Evolutionary conservation across 2,113 vertebrate species (phyloP), one percentile per base, ranked within the genome.

Genomic region (Pygoscelis antarcticus): DNA sequence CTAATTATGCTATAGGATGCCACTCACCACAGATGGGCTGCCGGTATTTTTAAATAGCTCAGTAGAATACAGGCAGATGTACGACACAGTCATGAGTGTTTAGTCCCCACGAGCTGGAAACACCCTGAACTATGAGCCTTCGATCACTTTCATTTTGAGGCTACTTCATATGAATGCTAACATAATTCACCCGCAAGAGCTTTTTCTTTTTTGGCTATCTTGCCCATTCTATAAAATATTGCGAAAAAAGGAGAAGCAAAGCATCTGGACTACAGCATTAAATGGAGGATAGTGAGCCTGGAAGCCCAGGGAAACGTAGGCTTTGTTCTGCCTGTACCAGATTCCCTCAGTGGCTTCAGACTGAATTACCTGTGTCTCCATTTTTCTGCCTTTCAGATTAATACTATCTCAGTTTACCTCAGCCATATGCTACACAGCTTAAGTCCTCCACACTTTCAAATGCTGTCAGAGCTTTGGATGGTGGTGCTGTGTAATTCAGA

Each of bases 51-150:
- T 65, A 65, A 70, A 46, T 11, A 46, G 49, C 32, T 83, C 32
- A 7, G 23, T 29, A 19, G 19, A n/a, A 46, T 23, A 46, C 5
- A 42, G 42, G 27, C 55, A 69, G 58, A 36, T 17, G 30, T 34
- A 69, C 0, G 4, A 65, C 21, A n/a, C 7, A 36, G n/a, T 40
- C 40, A 30, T 0, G 1, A 64, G 47, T 9, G 20, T 34, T 84
- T 30, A 64, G 22, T 17, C 8, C 10, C 19, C 21, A 17, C 25
- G 23, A 47, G 60, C 40, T 30, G 52, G 40, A 84, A 91, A 91
- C 0, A 1, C 36, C 36, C 40, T 42, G 57, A 77, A 76, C 57
- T 60, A 12, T 19, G 26, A 89, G 57, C 65, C n/a, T 75, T 34
- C 9, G 3, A 16, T 36, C 52, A 22, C 61, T 77, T 94, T 44